Percentiles rank a stretch among this genome's conserved stretches.
These are phyloP conservation scores for Druon quercuslanigerum DNA, from an alignment of 1,140 invertebrate species.

Conservation along the genomic window DNA sequence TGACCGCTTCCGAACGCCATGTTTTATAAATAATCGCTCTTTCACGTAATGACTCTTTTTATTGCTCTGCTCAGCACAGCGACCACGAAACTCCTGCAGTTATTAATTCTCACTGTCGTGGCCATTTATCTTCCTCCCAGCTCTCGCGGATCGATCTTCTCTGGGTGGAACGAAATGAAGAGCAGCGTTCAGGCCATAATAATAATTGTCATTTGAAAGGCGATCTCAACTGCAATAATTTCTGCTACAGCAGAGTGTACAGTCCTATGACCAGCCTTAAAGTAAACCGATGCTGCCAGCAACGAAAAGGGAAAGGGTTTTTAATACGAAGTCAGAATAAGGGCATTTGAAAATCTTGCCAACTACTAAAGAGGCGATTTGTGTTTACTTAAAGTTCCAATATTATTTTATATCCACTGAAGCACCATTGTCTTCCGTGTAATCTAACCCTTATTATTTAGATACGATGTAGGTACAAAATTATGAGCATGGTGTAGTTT, in stretches of 20 bases:
- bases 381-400: no score
- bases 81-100: constrained; percentile 12
- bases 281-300: background rate
- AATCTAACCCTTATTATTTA: no score
- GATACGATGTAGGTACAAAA: no score
- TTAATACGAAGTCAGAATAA: no score
- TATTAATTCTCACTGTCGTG: constrained; percentile 25
- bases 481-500: no score
- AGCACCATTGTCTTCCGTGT: no score
- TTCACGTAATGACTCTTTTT: background rate
- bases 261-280: background rate
- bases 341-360: no score
- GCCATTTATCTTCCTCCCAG: constrained; percentile 34
- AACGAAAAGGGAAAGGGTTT: background rate
- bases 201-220: constrained; percentile 51
- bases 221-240: constrained; percentile 48
- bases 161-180: constrained; percentile 49
- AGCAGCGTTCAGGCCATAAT: constrained; percentile 49
- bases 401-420: no score
- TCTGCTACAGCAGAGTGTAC: background rate
- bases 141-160: constrained; percentile 50
- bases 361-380: no score
- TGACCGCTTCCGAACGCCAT: background rate
- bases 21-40: background rate
- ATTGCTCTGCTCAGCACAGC: constrained; percentile 13